Conservation (phyloP, 1,140 invertebrate genomes). For the Papilio machaon region DNA sequence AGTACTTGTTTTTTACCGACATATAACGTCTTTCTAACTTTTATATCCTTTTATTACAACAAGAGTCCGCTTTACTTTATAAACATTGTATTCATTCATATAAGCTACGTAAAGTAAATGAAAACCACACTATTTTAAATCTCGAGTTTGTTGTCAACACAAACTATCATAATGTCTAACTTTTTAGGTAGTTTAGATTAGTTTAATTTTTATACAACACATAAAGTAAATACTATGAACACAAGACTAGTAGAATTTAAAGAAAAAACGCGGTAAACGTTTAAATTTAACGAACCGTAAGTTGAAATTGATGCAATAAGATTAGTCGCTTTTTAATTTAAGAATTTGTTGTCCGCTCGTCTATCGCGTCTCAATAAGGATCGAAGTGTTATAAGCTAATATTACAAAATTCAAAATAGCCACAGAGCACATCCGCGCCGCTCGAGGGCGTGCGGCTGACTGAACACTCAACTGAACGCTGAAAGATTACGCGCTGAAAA, state of each 20-base stretch:
- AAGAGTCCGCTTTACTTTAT: no score
- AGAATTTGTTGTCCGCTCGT: not conserved
- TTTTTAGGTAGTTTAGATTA: not conserved
- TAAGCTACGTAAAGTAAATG: no score
- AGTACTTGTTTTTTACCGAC: no score
- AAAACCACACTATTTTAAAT: no score
- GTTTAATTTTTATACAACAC: no score
- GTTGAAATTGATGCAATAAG: not conserved
- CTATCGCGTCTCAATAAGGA: constrained; percentile 9
- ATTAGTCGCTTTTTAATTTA: not conserved
- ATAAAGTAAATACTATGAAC: not conserved
- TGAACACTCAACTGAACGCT: constrained; percentile 8
- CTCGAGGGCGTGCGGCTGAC: constrained; percentile 4
- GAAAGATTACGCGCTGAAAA: constrained; percentile 19
- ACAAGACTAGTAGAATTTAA: not conserved
- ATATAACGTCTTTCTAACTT: no score
- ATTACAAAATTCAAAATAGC: not conserved
- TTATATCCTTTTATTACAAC: no score
- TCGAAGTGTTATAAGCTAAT: not conserved
- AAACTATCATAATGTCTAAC: not conserved
- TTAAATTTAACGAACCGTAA: not conserved
- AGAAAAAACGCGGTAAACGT: not conserved
- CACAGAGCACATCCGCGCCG: not conserved
- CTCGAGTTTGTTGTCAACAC: not conserved
- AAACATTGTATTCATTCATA: no score